Evolutionary conservation across 2,888 invertebrate species (phyloP).

Genomic region (Eulithis testata): DNA sequence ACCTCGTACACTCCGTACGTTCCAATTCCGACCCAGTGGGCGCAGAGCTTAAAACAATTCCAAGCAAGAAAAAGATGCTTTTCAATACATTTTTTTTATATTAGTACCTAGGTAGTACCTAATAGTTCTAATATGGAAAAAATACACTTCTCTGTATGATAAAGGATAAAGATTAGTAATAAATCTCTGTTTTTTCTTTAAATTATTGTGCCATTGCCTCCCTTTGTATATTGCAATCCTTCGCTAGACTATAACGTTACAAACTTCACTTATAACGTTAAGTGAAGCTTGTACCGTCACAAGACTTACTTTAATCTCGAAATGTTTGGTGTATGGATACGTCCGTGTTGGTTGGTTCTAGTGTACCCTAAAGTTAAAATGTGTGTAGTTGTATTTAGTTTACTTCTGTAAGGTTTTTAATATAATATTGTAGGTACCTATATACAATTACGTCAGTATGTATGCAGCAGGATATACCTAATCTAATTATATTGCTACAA

Average conservation of each 20-base stretch:
- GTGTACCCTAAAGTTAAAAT: conserved; percentile 53
- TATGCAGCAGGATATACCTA: background rate
- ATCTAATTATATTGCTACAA: conserved; percentile 2
- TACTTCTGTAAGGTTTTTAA: conserved; percentile 46
- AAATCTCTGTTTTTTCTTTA: conserved; percentile 39
- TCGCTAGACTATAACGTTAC: conserved; percentile 31
- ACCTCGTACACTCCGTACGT: too few relatives aligned
- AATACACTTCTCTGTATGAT: background rate
- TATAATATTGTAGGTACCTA: background rate
- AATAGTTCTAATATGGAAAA: background rate
- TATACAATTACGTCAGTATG: conserved; percentile 13
- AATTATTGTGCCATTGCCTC: conserved; percentile 75
- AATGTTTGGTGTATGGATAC: conserved; percentile 67
- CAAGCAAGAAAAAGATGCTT: too few relatives aligned
- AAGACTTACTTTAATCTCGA: conserved; percentile 47
- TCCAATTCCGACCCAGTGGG: too few relatives aligned
- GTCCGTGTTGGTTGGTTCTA: conserved; percentile 62
- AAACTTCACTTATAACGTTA: too few relatives aligned
- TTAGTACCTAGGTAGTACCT: too few relatives aligned
- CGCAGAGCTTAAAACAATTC: too few relatives aligned
- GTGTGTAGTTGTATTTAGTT: conserved; percentile 55
- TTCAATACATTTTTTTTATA: too few relatives aligned
- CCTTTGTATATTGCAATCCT: conserved; percentile 73
- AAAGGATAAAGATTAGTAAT: background rate
- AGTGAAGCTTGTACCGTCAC: conserved; percentile 2